These are phyloP conservation scores for Apteryx mantelli DNA, from an alignment of 2,113 vertebrate species.

Conservation along the genomic window DNA sequence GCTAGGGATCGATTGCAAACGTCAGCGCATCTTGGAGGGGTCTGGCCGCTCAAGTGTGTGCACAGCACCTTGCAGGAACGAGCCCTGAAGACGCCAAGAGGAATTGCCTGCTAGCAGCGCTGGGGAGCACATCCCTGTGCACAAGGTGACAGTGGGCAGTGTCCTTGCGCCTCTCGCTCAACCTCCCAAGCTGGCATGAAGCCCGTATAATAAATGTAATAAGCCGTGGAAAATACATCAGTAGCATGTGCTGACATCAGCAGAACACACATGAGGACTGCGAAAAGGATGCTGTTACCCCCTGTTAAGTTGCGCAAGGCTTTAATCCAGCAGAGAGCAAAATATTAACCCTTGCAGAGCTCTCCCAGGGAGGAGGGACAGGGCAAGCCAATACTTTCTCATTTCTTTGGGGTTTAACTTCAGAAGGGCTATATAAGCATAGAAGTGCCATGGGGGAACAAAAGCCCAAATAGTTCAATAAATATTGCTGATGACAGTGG, in stretches of 20 bases:
- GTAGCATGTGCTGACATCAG: background rate
- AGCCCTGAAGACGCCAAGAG: fast-evolving
- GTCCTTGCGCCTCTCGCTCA: background rate
- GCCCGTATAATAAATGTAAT: background rate
- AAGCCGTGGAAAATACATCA: background rate
- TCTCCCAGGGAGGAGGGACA: background rate
- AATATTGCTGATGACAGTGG: background rate
- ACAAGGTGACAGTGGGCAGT: fast-evolving
- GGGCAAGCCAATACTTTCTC: background rate
- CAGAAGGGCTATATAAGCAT: background rate
- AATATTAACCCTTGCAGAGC: background rate
- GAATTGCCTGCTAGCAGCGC: background rate
- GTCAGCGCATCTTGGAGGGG: background rate
- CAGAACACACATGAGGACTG: background rate
- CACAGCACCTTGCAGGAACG: background rate
- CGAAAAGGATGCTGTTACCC: background rate
- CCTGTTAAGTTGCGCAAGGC: background rate
- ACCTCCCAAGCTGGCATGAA: background rate
- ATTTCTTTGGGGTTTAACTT: background rate
- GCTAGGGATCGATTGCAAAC: background rate
- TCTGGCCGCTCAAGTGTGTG: background rate
- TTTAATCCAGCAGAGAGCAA: background rate
- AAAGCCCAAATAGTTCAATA: background rate
- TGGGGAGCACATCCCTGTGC: fast-evolving
- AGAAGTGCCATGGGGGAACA: background rate